Percentiles rank a stretch among this genome's conserved stretches.
These are phyloP conservation scores for Lagria hirta DNA, from an alignment of 2,888 invertebrate species.

Conservation along the genomic window DNA sequence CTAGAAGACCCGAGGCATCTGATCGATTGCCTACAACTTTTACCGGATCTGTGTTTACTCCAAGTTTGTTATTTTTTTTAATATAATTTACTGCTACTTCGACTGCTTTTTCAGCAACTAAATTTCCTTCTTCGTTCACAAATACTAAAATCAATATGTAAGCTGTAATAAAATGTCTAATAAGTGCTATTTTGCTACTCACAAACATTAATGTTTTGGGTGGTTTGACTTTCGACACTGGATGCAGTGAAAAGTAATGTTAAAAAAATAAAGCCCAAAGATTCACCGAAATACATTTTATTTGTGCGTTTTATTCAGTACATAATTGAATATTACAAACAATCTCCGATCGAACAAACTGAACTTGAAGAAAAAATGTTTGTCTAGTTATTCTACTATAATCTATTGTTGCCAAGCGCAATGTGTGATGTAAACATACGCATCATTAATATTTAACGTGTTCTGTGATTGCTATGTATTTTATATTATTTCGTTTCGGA, in stretches of 20 bases:
- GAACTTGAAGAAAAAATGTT: conserved; percentile 11
- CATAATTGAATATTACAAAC: conserved; percentile 18
- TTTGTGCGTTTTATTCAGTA: conserved; percentile 9
- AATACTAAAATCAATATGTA: conserved; percentile 58
- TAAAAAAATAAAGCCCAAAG: too few relatives aligned
- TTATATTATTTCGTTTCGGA: too few relatives aligned
- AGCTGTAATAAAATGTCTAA: conserved; percentile 1
- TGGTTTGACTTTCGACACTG: conserved; percentile 57
- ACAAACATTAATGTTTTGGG: conserved; percentile 73
- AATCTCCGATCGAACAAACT: conserved; percentile 10
- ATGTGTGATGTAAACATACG: conserved; percentile 21
- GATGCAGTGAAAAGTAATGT: neutral
- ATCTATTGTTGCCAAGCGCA: conserved; percentile 24
- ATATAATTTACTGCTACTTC: conserved; percentile 72
- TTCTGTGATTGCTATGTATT: conserved; percentile 5
- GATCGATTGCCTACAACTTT: conserved; percentile 70
- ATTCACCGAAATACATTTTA: conserved; percentile 8
- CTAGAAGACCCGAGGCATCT: conserved; percentile 70
- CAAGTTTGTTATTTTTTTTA: conserved; percentile 68
- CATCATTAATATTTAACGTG: conserved; percentile 18
- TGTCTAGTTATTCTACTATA: conserved; percentile 3
- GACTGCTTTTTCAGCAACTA: conserved; percentile 69
- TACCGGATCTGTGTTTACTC: conserved; percentile 63
- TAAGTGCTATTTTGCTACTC: conserved; percentile 54
- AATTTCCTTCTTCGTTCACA: conserved; percentile 74